Evolutionary conservation across 2,113 vertebrate genomes (phyloP), one percentile per base, ranked within the genome.

Genomic region (Gasterosteus aculeatus): DNA sequence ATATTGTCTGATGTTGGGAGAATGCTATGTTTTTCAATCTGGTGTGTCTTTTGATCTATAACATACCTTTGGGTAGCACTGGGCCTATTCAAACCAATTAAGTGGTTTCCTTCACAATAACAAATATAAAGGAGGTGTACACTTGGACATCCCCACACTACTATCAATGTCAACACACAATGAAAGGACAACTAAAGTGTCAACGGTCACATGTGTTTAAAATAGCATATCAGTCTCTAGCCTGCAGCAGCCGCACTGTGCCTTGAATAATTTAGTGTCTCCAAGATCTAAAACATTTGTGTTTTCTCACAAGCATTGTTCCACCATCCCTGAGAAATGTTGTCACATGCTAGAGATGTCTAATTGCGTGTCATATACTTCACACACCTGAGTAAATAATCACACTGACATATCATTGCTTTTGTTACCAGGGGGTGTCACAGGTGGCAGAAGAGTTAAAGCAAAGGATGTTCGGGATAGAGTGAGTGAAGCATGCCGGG

Each of bases 401-500:
- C 46, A 56, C 38, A 71, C 78, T 89, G 83, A 89, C 81, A 46
- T 84, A 15, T 89, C 85, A 84, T 86, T 94, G 87, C 91, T 89
- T 93, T 62, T 91, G 78, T 93, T 69, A 86, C 90, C 75, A 92
- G 90, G 93, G 84, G 38, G 66, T 79, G 67, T 85, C 68, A 54
- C 22, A 5, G 70, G 77, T 83, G 87, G 81, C 73, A 82, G 86
- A 72, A 92, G 78, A 78, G 73, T 87, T 82, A 94, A 88, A 83
- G 26, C 70, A 69, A 93, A 87, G 89, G 91, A 91, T 69, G 60
- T 69, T 80, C 84, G 70, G 72, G 89, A 92, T 79, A 91, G 89
- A 92, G 93, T 94, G 92, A 94, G 94, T 94, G 87, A 90, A 84
- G 82, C 82, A 83, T 83, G 79, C 72, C 84, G 85, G 74, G 80